Conservation (phyloP, 2,113 vertebrate species). For the Ammospiza nelsoni region DNA sequence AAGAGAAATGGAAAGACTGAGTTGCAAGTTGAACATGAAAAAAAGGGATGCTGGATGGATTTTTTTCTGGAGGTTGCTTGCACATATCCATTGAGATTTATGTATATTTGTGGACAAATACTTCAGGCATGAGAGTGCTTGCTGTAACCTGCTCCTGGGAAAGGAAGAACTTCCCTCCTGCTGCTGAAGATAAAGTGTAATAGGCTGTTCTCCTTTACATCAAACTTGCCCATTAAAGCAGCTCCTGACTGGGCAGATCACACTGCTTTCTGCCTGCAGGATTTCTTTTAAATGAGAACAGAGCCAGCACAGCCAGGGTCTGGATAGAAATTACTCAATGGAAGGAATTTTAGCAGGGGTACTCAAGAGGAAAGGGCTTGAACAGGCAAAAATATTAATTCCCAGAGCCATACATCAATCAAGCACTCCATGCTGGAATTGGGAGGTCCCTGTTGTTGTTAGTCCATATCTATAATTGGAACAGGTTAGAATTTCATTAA, state of each 20-base stretch:
- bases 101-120: neutral
- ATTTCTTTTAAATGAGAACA: slow-evolving; percentile 39
- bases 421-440: neutral
- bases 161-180: neutral
- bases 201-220: neutral
- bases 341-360: slow-evolving; percentile 48
- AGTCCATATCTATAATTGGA: neutral
- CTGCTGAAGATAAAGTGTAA: neutral
- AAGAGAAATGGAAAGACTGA: neutral
- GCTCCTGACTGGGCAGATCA: slow-evolving; percentile 56
- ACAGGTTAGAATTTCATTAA: slow-evolving; percentile 16
- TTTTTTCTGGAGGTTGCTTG: neutral
- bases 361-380: slow-evolving; percentile 28
- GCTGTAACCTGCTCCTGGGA: neutral
- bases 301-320: slow-evolving; percentile 38
- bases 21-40: neutral
- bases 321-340: slow-evolving; percentile 44
- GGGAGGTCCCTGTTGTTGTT: slow-evolving; percentile 7
- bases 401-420: slow-evolving; percentile 2
- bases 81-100: neutral
- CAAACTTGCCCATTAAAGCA: slow-evolving; percentile 24
- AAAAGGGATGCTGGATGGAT: neutral
- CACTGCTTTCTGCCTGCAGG: slow-evolving; percentile 40
- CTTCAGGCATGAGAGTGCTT: neutral
- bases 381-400: slow-evolving; percentile 25